A percentile compares a stretch with the other conserved stretches of the same genome.
Conservation (phyloP, 2,797 vertebrate genomes). For the Crocidura indochinensis region DNA sequence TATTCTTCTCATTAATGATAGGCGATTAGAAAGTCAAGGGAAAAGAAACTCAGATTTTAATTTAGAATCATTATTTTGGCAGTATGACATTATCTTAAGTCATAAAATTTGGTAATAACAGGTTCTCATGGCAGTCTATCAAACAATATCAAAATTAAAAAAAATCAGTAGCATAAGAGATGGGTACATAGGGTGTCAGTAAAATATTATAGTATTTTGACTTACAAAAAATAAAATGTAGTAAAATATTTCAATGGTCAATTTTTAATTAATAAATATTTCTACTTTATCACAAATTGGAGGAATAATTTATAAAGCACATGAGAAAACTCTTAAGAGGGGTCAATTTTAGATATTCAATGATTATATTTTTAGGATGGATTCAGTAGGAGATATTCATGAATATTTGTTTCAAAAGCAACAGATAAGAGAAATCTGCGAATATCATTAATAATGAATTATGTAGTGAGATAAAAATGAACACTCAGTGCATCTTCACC, state of each 20-base stretch:
- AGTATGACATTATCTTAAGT: not conserved
- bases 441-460: not conserved
- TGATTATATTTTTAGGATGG: not conserved
- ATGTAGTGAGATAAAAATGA: not conserved
- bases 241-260: slow-evolving; percentile 26
- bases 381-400: not conserved
- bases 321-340: slow-evolving; percentile 16
- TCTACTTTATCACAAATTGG: not conserved
- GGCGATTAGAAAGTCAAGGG: not conserved
- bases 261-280: not conserved
- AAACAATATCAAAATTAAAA: not conserved
- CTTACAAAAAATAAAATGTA: not conserved
- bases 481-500: not conserved
- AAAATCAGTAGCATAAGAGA: not conserved
- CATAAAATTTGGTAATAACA: not conserved
- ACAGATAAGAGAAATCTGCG: not conserved
- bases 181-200: not conserved
- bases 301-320: not conserved
- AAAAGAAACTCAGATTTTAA: not conserved
- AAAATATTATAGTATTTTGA: not conserved
- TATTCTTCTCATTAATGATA: not conserved
- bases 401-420: not conserved
- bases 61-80: not conserved
- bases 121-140: not conserved
- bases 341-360: not conserved